Conservation (phyloP, 2,797 vertebrate species). For the Acanthurus leucopareius region DNA sequence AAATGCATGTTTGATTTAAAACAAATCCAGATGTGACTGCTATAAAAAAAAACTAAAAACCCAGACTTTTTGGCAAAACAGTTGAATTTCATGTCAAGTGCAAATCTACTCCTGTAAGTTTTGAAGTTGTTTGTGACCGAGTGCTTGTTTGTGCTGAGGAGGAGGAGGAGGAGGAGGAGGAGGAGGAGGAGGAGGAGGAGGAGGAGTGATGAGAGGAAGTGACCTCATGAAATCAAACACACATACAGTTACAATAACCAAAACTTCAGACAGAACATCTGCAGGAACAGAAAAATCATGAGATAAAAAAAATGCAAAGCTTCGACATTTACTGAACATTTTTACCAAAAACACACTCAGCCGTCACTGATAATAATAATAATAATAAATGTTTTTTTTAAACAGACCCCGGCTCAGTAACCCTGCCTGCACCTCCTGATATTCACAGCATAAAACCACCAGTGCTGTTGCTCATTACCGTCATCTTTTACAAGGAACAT, state of each 20-base stretch:
- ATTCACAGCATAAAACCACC: background rate
- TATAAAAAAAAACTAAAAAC: background rate
- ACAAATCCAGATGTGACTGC: slow-evolving; percentile 22
- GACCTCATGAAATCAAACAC: background rate
- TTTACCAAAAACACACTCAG: slow-evolving; percentile 6
- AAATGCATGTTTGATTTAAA: slow-evolving; percentile 16
- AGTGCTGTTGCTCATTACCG: slow-evolving; percentile 4
- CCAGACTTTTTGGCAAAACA: background rate
- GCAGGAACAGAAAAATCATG: background rate
- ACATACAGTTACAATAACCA: background rate
- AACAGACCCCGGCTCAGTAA: background rate
- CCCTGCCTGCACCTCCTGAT: background rate
- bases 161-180: background rate
- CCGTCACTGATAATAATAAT: slow-evolving; percentile 9
- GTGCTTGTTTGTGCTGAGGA: background rate
- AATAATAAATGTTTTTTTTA: too few species aligned
- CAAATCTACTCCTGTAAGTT: background rate
- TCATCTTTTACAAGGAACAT: slow-evolving; percentile 28
- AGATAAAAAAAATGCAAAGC: background rate
- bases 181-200: background rate
- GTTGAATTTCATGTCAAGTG: slow-evolving; percentile 5
- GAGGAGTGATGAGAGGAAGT: background rate
- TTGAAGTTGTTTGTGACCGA: background rate
- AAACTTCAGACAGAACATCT: too few species aligned
- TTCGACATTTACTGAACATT: background rate